Evolutionary conservation across 2,888 invertebrate species (phyloP).

Genomic region (Omphaloscelis lunosa): DNA sequence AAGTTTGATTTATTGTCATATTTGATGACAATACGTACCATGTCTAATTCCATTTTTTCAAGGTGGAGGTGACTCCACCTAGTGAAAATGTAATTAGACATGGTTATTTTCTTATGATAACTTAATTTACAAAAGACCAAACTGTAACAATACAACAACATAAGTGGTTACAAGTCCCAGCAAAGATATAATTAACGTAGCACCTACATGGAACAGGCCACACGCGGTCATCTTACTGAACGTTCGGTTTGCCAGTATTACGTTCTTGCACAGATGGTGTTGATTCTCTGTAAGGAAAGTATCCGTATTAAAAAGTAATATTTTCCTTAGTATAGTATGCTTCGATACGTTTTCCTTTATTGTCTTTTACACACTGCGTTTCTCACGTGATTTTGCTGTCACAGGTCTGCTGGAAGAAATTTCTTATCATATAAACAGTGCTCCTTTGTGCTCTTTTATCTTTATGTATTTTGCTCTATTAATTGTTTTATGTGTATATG

Average conservation of each 20-base stretch:
- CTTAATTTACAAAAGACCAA: constrained; percentile 12
- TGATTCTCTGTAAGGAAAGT: constrained; percentile 8
- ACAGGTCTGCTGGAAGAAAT: not conserved
- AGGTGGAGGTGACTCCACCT: too few species aligned
- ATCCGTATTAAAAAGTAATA: not conserved
- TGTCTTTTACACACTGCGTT: not conserved
- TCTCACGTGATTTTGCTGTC: not conserved
- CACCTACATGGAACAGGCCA: constrained; percentile 24
- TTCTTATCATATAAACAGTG: not conserved
- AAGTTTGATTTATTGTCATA: not conserved
- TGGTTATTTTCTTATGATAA: not conserved
- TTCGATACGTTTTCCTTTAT: not conserved
- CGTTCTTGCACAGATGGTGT: constrained; percentile 14
- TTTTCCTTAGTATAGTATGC: not conserved
- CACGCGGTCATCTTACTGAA: constrained; percentile 5
- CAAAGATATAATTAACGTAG: constrained; percentile 8
- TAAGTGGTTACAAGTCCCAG: constrained; percentile 21
- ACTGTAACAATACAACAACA: constrained; percentile 25
- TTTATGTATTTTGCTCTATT: not conserved
- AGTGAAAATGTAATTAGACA: not conserved
- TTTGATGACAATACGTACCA: too few species aligned
- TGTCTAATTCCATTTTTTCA: too few species aligned
- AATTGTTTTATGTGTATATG: not conserved
- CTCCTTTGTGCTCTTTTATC: not conserved
- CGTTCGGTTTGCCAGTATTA: constrained; percentile 9